phyloP scores from a whole-genome alignment of 1,140 invertebrate genomes.

The Apis laboriosa region DNA sequence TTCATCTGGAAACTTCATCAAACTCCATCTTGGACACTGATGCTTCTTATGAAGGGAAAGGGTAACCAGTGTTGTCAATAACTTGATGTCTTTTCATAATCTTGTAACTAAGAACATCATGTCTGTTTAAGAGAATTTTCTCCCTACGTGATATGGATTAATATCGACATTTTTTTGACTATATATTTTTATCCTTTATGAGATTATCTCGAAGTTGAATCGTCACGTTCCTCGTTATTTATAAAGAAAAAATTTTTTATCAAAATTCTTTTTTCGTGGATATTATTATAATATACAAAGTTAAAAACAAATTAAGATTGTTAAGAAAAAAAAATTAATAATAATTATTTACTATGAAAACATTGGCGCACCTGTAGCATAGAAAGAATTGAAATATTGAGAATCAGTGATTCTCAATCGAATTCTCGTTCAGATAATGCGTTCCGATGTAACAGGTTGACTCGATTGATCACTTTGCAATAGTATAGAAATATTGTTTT shows the following conservation, averaged over 20 bases:
- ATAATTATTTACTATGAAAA: no score
- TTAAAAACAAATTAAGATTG: no score
- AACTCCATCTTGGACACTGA: background rate
- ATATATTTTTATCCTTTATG: no score
- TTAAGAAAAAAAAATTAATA: no score
- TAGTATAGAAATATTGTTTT: slow-evolving; percentile 1
- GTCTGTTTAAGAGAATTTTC: background rate
- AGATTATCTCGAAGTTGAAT: no score
- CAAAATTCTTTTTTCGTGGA: no score
- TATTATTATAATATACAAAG: no score
- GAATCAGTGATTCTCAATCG: background rate
- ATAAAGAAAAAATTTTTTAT: no score
- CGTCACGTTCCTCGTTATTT: no score
- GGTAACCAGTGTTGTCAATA: background rate
- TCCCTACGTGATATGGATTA: background rate
- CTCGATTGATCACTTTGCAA: background rate
- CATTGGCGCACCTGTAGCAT: no score
- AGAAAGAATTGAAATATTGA: no score
- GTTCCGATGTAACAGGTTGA: background rate
- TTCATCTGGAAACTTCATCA: background rate
- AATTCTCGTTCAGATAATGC: background rate
- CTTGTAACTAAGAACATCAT: background rate
- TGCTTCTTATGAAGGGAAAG: background rate
- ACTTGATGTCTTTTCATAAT: background rate
- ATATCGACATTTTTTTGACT: background rate